Evolutionary conservation across 1,140 invertebrate genomes (phyloP).

Genomic region (Scaptomyza graminum): DNA sequence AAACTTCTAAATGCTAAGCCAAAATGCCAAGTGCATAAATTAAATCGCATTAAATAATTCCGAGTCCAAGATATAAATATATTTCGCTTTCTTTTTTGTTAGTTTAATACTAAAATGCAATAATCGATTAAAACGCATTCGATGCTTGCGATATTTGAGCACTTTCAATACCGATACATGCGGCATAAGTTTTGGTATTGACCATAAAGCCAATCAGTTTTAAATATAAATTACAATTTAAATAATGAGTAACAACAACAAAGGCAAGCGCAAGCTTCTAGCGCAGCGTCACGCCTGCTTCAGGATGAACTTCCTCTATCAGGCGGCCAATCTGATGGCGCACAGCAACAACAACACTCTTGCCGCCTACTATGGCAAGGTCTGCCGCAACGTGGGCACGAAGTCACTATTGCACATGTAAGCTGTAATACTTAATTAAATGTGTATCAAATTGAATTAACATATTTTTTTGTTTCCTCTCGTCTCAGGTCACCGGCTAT

Average conservation of each 20-base stretch:
- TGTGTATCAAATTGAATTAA: background rate
- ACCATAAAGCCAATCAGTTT: background rate
- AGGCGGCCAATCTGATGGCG: slow-evolving; percentile 67
- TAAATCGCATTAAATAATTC: too few relatives aligned
- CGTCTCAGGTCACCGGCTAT: slow-evolving; percentile 48
- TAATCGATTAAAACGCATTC: too few relatives aligned
- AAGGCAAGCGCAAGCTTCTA: slow-evolving; percentile 54
- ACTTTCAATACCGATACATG: slow-evolving; percentile 1
- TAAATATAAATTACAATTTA: slow-evolving; percentile 8
- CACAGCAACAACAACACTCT: slow-evolving; percentile 40
- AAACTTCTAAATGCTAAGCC: too few relatives aligned
- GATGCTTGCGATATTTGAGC: too few relatives aligned
- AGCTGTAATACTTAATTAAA: slow-evolving; percentile 8
- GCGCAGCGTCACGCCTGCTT: slow-evolving; percentile 45
- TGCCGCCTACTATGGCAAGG: slow-evolving; percentile 63
- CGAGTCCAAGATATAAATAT: too few relatives aligned
- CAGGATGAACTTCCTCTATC: slow-evolving; percentile 68
- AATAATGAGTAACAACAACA: slow-evolving; percentile 55
- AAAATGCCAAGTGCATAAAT: too few relatives aligned
- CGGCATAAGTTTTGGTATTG: background rate
- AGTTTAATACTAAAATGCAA: too few relatives aligned
- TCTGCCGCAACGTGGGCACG: slow-evolving; percentile 69
- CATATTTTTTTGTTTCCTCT: background rate
- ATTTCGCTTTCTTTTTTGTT: too few relatives aligned
- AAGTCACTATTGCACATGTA: slow-evolving; percentile 61